Base-by-base conservation (phyloP, 2,888 invertebrate genomes). In the Drosophila rubida region DNA sequence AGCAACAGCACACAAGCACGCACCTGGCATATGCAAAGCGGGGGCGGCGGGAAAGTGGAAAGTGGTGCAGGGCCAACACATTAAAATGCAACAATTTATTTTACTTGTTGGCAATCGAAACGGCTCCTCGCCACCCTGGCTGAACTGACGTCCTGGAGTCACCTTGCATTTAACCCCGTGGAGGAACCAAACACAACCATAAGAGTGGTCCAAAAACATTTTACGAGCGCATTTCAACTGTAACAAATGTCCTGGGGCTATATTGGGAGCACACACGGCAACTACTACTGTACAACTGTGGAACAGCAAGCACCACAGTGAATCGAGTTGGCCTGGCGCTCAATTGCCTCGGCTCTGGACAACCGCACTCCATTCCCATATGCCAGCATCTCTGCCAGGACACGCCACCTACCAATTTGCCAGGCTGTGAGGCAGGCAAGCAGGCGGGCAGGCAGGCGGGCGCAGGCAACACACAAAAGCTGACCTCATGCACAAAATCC, bases 31-130 rank as follows among this genome's bases (percentile, higher is more conserved):
- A 61, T 66, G 13, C 8, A 19, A 16, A 13, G 30, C 19, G 60
- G 32, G 19, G 19, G 19, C 19, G 19, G 19, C 3, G 19, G 1
- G 19, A 3, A 19, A 19, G 19, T 19, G 19, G 19, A 19, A 19
- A 19, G 19, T 19, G 19, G 19, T 19, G n/a, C 30, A 11, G 30
- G 2, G 53, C 55, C 37, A 68, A 50, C 72, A 75, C 80, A 88
- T 88, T 83, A 86, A 84, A 84, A 84, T 88, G 87, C 84, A 88
- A 88, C 84, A 84, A 84, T 84, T 86, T 84, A 83, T 84, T 86
- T 82, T 88, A 83, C 88, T 84, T 86, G 87, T 86, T 88, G 87
- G 75, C 75, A 69, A 61, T 72, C 62, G 53, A 35, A 60, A 51
- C 19, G 32, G 23, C 50, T 39, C 35, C 32, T 39, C 57, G 42